Evolutionary conservation across 2,797 vertebrate genomes (phyloP).

Genomic region (Salmo trutta): DNA sequence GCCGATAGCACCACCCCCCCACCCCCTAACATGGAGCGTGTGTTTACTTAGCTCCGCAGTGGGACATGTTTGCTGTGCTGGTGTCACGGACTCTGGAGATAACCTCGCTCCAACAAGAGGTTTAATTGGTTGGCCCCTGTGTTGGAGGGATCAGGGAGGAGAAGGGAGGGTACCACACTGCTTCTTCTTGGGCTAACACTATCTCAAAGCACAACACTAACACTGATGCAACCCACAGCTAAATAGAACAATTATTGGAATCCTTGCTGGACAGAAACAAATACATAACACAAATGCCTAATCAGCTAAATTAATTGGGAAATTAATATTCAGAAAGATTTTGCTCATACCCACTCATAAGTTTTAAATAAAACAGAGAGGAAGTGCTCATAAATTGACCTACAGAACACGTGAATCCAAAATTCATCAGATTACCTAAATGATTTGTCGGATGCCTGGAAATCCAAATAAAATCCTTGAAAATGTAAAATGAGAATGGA

Average conservation of each 20-base stretch:
- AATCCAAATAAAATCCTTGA: too few relatives aligned
- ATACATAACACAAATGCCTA: background rate
- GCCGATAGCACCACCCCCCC: background rate
- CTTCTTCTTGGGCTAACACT: background rate
- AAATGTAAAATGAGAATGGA: too few relatives aligned
- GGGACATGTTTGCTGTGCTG: constrained; percentile 9
- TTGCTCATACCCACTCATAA: background rate
- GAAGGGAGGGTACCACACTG: background rate
- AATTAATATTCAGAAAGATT: background rate
- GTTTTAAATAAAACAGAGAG: background rate
- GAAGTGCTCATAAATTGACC: too few relatives aligned
- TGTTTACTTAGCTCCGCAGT: background rate
- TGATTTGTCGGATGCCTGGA: too few relatives aligned
- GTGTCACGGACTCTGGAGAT: constrained; percentile 29
- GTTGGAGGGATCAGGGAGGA: constrained; percentile 13
- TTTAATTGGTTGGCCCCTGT: constrained; percentile 40
- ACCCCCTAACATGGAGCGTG: background rate
- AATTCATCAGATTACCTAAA: too few relatives aligned
- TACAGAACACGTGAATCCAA: too few relatives aligned
- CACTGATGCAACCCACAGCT: constrained; percentile 6
- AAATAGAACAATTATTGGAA: background rate
- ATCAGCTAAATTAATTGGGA: background rate
- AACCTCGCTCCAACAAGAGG: constrained; percentile 27
- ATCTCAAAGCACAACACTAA: constrained; percentile 11
- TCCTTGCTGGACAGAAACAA: background rate